A percentile compares a stretch with the other conserved stretches of the same genome.
These are phyloP conservation scores for Cerastis leucographa DNA, from an alignment of 2,888 invertebrate genomes.

Conservation along the genomic window DNA sequence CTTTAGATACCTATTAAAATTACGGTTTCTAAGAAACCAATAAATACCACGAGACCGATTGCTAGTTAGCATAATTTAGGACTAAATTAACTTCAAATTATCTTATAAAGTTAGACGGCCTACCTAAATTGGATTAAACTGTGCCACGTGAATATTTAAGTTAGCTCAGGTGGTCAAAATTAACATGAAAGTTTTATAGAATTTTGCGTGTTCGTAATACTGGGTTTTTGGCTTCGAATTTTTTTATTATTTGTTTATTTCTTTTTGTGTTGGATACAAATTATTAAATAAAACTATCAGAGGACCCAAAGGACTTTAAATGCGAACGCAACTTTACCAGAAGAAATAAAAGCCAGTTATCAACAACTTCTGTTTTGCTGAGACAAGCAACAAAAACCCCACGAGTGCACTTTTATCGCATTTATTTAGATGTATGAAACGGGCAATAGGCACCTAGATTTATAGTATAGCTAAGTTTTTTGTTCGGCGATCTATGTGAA, in stretches of 20 bases:
- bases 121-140: slow-evolving; percentile 26
- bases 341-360: not conserved
- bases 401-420: not conserved
- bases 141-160: slow-evolving; percentile 7
- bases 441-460: not conserved
- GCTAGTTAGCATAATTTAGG: slow-evolving; percentile 16
- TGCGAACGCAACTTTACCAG: not conserved
- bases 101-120: slow-evolving; percentile 6
- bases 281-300: not conserved
- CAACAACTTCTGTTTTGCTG: not conserved
- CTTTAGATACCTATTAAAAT: slow-evolving; percentile 13
- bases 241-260: not conserved
- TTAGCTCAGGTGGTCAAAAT: not conserved
- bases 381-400: not conserved
- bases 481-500: not conserved
- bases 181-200: not conserved
- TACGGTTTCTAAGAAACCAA: slow-evolving; percentile 1
- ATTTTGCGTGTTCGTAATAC: not conserved
- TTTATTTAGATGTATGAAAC: not conserved
- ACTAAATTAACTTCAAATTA: slow-evolving; percentile 15
- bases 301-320: not conserved
- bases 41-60: not conserved
- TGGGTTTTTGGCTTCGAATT: not conserved
- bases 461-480: not conserved
- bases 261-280: not conserved